A percentile compares a stretch with the other conserved stretches of the same genome.
Conservation (phyloP, 2,113 vertebrate genomes). For the Nicator chloris region DNA sequence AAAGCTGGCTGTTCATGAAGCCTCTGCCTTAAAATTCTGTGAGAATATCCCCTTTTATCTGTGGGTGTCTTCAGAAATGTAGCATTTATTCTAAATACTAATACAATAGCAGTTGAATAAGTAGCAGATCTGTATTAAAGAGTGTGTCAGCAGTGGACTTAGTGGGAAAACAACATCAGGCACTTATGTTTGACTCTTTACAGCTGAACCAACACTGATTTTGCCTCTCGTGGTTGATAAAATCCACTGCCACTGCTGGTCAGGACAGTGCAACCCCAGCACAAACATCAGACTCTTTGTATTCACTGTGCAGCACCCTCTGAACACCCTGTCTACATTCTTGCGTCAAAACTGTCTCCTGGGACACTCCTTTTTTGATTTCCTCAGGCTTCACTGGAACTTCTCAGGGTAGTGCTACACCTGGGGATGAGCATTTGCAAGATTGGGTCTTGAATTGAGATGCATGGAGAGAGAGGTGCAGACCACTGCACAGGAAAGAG, state of each 20-base stretch:
- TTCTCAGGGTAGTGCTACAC: neutral
- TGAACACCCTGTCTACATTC: conserved; percentile 3
- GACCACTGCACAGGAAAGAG: neutral
- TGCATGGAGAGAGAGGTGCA: neutral
- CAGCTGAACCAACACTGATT: neutral
- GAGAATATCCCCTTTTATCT: neutral
- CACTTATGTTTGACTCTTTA: neutral
- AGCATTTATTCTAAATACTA: neutral
- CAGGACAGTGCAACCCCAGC: neutral
- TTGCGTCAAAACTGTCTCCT: neutral
- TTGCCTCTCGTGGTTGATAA: neutral
- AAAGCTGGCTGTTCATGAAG: neutral
- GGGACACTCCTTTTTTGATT: neutral
- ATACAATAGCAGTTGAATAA: neutral
- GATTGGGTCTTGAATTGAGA: neutral
- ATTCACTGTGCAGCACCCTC: neutral
- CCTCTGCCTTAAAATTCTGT: neutral
- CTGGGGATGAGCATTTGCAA: neutral
- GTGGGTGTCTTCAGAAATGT: neutral
- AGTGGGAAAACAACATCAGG: neutral
- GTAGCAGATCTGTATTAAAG: neutral
- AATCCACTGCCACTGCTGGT: neutral
- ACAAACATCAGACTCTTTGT: neutral
- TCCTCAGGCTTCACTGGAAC: neutral
- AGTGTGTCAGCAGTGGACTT: neutral